phyloP scores from a whole-genome alignment of 2,888 invertebrate genomes.

The Netelia virgata region DNA sequence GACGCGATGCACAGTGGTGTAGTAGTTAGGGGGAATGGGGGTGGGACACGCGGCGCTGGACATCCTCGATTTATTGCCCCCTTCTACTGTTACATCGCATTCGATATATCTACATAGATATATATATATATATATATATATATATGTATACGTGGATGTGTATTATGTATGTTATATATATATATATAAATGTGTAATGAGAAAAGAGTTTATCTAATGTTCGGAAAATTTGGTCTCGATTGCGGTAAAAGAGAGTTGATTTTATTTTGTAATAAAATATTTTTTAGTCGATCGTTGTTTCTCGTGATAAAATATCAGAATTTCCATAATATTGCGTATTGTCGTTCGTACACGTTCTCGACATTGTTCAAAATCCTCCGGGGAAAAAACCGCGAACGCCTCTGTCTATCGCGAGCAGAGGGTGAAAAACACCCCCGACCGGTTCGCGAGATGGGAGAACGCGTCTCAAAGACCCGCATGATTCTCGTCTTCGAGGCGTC shows the following conservation, averaged over 20 bases:
- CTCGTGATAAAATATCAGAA: neutral
- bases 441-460: constrained; percentile 44
- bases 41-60: constrained; percentile 75
- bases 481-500: constrained; percentile 57
- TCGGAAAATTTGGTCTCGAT: too few relatives aligned
- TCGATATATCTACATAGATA: constrained; percentile 71
- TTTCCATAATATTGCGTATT: neutral
- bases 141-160: neutral
- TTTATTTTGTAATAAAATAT: neutral
- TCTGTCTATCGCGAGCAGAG: constrained; percentile 12
- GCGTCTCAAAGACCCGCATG: constrained; percentile 67
- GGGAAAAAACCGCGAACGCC: constrained; percentile 36
- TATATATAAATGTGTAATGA: neutral
- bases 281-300: neutral
- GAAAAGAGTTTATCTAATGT: neutral
- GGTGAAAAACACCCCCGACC: constrained; percentile 20
- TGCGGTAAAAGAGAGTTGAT: too few relatives aligned
- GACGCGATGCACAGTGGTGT: constrained; percentile 69
- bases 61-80: constrained; percentile 79
- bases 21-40: constrained; percentile 77
- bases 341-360: neutral
- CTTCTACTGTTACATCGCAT: constrained; percentile 34
- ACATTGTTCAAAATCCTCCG: neutral
- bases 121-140: constrained; percentile 46
- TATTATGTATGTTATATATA: neutral